Evolutionary conservation across 2,113 vertebrate species (phyloP).

Genomic region (Neotoma lepida): DNA sequence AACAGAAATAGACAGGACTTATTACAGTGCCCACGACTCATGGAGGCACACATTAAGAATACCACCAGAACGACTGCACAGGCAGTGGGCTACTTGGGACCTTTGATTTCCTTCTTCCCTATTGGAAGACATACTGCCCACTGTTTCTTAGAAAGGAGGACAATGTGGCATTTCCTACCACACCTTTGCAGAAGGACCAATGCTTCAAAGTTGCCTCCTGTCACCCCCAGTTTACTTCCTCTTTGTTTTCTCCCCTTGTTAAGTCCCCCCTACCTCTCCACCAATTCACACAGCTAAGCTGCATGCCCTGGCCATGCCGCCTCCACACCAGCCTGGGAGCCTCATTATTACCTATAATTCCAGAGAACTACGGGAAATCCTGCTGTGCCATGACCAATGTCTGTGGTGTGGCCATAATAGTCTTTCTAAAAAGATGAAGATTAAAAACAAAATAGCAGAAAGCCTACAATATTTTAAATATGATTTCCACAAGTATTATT

Average conservation of each 20-base stretch:
- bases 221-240: not conserved
- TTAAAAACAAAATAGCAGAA: not conserved
- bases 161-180: not conserved
- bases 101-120: not conserved
- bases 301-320: not conserved
- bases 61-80: not conserved
- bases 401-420: not conserved
- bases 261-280: not conserved
- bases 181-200: not conserved
- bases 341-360: slow-evolving; percentile 26
- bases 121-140: not conserved
- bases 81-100: not conserved
- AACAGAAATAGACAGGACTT: not conserved
- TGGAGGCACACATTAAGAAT: not conserved
- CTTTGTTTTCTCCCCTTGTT: slow-evolving; percentile 20
- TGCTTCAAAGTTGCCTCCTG: not conserved
- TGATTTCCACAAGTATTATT: slow-evolving; percentile 27
- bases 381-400: not conserved
- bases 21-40: not conserved
- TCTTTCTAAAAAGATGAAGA: slow-evolving; percentile 4
- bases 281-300: not conserved
- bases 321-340: not conserved
- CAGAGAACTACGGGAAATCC: slow-evolving; percentile 28
- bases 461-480: not conserved
- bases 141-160: not conserved